phyloP scores from a whole-genome alignment of 2,113 vertebrate genomes.

The Coptodon bakossiorum region DNA sequence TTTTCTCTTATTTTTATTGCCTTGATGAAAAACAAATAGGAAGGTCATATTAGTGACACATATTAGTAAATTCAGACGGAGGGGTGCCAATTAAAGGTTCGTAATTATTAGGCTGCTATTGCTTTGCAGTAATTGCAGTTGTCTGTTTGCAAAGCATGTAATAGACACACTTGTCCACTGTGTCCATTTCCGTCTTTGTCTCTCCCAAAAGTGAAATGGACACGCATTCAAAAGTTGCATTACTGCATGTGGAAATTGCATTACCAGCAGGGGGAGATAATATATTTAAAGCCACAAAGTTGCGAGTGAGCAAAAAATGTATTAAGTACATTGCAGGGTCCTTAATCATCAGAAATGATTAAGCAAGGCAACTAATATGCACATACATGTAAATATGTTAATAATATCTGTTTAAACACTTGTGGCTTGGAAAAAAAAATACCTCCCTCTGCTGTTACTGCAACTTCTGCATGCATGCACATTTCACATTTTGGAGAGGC shows the following conservation, averaged over 20 bases:
- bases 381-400: neutral
- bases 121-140: neutral
- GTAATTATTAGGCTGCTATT: neutral
- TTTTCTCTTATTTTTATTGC: slow-evolving; percentile 32
- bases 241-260: neutral
- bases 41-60: neutral
- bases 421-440: neutral
- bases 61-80: neutral
- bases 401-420: neutral
- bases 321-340: neutral
- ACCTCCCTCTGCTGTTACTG: neutral
- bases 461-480: neutral
- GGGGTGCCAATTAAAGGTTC: neutral
- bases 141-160: neutral
- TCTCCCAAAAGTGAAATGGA: neutral
- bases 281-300: neutral
- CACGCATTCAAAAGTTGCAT: neutral
- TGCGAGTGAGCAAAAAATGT: neutral
- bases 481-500: neutral
- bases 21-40: slow-evolving; percentile 1
- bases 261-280: neutral
- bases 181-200: neutral
- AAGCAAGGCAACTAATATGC: neutral
- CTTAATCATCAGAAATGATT: neutral
- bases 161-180: neutral